Evolutionary conservation across 2,888 invertebrate genomes (phyloP), one percentile per base, ranked within the genome.

Genomic region (Archips xylosteana): DNA sequence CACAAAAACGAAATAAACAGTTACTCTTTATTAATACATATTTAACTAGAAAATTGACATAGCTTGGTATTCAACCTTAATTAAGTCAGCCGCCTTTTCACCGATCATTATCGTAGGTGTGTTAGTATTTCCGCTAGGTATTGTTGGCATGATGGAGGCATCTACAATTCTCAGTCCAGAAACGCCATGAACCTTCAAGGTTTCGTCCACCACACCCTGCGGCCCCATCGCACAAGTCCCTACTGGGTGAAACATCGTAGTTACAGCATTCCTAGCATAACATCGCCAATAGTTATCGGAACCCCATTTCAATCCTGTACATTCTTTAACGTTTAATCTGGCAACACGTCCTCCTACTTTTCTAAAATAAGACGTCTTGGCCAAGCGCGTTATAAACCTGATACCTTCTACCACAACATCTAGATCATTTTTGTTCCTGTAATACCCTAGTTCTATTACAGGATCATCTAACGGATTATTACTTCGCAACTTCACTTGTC

Each of bases 241-340:
- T 0, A 94, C 95, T 45, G 95, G 95, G 83, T 96, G 96, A 74
- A 95, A 95, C 69, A 96, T 89, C 8, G 96, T 95, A 42, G 94
- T 88, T 0, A 95, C 95, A 23, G 95, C 87, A 75, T 95, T 94
- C 54, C 94, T 90, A 0, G 95, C 92, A 79, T 95, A 95, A 80
- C 97, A 97, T 60, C 91, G 90, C 95, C 96, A 96, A 79, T 96
- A 97, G 0, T 88, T 87, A 82, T 96, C 95, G 0, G 95, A 90
- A 34, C 91, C 95, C 81, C 95, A 95, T 0, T 80, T 76, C 4
- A 91, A 80, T 1, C 88, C 80, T 8, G 91, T 88, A 81, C 97
- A 96, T 0, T 92, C 95, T 0, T 94, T 92, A 0, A 96, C 90
- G 3, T 85, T 79, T 49, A 89, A 69, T 67, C 79, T 83, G 0